These are phyloP conservation scores for Orchesella cincta DNA, from an alignment of 1,140 invertebrate genomes.

Conservation along the genomic window DNA sequence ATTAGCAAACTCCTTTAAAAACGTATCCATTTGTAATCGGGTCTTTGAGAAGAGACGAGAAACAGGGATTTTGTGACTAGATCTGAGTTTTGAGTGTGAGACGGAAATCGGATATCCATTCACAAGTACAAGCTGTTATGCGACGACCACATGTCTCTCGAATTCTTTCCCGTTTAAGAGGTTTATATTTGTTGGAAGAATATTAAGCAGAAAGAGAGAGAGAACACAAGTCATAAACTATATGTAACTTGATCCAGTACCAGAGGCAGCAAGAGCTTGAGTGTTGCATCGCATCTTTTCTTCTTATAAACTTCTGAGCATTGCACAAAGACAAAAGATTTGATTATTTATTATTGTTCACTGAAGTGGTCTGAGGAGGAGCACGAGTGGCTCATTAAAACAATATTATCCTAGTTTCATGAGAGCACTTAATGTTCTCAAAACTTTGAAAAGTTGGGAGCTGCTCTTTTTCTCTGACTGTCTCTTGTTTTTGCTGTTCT, in stretches of 20 bases:
- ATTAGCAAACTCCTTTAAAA: conserved; percentile 13
- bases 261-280: not conserved
- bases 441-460: not conserved
- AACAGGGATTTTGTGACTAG: no score
- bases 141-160: no score
- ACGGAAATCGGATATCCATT: no score
- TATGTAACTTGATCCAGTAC: not conserved
- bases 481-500: not conserved
- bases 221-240: not conserved
- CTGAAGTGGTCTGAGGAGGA: conserved; percentile 10
- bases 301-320: not conserved
- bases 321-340: conserved; percentile 17
- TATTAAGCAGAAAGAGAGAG: not conserved
- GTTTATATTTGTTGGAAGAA: no score
- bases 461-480: not conserved
- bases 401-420: conserved; percentile 26
- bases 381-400: conserved; percentile 29
- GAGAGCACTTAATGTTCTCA: conserved; percentile 25
- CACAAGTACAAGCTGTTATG: no score
- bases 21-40: no score
- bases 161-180: no score
- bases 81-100: no score
- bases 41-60: no score
- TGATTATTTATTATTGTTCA: conserved; percentile 26
- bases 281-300: not conserved